These are phyloP conservation scores for Poecilia wingei DNA, from an alignment of 2,797 vertebrate species.

Conservation along the genomic window DNA sequence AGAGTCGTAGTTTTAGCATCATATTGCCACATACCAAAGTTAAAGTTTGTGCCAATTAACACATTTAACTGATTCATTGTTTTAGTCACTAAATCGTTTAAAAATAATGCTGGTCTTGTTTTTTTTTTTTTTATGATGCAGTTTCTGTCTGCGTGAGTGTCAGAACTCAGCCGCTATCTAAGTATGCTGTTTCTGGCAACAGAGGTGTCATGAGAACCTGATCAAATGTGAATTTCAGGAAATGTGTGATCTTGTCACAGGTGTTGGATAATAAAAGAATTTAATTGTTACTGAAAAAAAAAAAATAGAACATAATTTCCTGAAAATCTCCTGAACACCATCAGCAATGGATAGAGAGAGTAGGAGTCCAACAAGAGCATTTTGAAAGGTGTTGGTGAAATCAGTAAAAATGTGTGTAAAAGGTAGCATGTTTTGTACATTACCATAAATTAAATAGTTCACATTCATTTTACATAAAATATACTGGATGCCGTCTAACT, in stretches of 20 bases:
- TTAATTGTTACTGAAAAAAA: not conserved
- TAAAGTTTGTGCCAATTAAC: slow-evolving; percentile 47
- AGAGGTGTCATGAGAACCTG: not conserved
- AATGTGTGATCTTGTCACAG: not conserved
- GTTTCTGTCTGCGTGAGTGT: not conserved
- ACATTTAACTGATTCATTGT: slow-evolving; percentile 34
- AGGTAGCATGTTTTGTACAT: not conserved
- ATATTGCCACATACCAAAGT: slow-evolving; percentile 50
- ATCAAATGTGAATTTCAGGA: not conserved
- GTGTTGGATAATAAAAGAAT: not conserved
- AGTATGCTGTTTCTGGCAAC: not conserved
- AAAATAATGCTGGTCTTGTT: not conserved
- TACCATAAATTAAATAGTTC: not conserved
- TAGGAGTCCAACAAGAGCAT: not conserved
- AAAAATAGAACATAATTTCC: not conserved
- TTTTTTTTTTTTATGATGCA: not conserved
- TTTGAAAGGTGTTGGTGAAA: not conserved
- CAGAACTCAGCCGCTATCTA: not conserved
- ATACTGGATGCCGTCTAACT: not conserved
- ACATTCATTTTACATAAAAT: not conserved
- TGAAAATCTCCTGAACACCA: not conserved
- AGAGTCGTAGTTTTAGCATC: slow-evolving; percentile 41
- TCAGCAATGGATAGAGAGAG: not conserved
- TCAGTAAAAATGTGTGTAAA: not conserved
- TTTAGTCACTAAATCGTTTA: not conserved